Base-by-base conservation (phyloP, 2,797 vertebrate species). In the Tamandua tetradactyla region DNA sequence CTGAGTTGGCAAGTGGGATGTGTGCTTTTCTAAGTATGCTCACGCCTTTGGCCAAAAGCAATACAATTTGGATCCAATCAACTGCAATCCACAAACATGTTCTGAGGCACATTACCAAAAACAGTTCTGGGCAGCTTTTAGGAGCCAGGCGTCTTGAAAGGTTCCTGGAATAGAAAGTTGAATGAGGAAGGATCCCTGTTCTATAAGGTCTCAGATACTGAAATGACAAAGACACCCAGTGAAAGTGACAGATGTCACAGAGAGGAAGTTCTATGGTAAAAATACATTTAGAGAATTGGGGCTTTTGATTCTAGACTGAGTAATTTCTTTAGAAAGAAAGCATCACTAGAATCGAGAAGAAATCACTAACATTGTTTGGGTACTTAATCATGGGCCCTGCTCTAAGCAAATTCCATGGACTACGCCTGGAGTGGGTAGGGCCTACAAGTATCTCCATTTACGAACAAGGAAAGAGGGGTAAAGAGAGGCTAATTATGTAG, bases 251-350 rank as follows among this genome's bases (percentile, higher is more conserved):
- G n/a, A 69, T 25, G 30, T 5, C 32, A 20, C 42, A 81, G 87
- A 89, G 59, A 62, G 42, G 59, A 32, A 66, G 32, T 25, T 71
- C n/a, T 1, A 25, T 59, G 47, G 5, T 35, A n/a, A n/a, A 30
- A 87, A 79, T 15, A 27, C 17, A 2, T 30, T 76, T 62, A 47
- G 5, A 68, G 40, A 62, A 55, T 7, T 79, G 40, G 52, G 32
- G 57, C 42, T 57, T 72, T 74, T 61, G 37, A 59, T 61, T 87
- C 23, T 47, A 82, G 44, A 66, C 20, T n/a, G n/a, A n/a, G n/a
- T n/a, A 74, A 86, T 71, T 55, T 72, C 85, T 82, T 89, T 78
- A 85, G 64, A 89, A 79, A 87, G 25, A 74, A n/a, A 93, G 22
- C 25, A 44, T 35, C 32, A n/a, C 22, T 75, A 57, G 74, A 59